Evolutionary conservation across 2,797 vertebrate species (phyloP).

Genomic region (Streptopelia turtur): DNA sequence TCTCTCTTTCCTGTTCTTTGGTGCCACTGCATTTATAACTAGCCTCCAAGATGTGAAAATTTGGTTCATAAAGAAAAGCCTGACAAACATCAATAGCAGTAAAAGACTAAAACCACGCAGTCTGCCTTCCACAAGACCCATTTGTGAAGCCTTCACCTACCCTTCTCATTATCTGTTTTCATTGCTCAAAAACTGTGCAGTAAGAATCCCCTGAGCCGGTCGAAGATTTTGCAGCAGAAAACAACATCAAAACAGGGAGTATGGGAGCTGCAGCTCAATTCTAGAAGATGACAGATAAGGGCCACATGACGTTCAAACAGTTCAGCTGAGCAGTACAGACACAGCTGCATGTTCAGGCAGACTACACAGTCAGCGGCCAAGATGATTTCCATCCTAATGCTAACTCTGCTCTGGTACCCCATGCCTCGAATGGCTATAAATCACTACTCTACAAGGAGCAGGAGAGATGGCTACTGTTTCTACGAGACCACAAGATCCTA

Average conservation of each 20-base stretch:
- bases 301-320: not conserved
- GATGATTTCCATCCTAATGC: not conserved
- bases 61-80: not conserved
- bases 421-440: not conserved
- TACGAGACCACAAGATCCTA: not conserved
- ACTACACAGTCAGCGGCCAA: not conserved
- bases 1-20: not conserved
- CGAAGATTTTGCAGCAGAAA: not conserved
- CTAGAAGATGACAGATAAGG: not conserved
- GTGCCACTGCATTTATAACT: not conserved
- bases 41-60: not conserved
- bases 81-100: not conserved
- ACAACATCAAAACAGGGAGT: not conserved
- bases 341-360: rapidly evolving
- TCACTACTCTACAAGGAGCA: not conserved
- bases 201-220: not conserved
- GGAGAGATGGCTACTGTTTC: not conserved
- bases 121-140: not conserved
- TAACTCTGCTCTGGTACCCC: not conserved
- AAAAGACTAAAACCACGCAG: not conserved
- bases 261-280: not conserved
- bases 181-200: not conserved
- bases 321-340: not conserved
- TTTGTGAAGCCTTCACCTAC: not conserved
- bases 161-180: not conserved